These are phyloP conservation scores for Scaptodrosophila lebanonensis DNA, from an alignment of 1,140 invertebrate species.

Conservation along the genomic window DNA sequence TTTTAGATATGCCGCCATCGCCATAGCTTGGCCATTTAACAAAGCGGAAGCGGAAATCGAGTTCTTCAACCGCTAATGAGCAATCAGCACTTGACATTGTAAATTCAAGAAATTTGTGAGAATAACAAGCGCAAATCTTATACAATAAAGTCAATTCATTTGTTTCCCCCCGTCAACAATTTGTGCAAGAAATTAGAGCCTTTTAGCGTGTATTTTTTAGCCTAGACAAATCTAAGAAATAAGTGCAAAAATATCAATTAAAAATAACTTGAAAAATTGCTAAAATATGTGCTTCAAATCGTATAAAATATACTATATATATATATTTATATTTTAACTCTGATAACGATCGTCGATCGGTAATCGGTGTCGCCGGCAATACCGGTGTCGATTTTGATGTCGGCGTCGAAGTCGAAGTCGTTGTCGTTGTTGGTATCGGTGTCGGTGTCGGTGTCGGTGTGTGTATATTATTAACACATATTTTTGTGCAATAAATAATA, in stretches of 20 bases:
- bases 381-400: background rate
- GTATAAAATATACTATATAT: no score
- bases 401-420: background rate
- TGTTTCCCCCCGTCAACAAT: constrained; percentile 2
- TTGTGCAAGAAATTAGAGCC: constrained; percentile 5
- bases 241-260: background rate
- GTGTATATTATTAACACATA: constrained; percentile 58
- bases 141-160: constrained; percentile 5
- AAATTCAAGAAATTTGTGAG: background rate
- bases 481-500: constrained; percentile 70
- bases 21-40: background rate
- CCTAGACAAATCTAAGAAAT: background rate
- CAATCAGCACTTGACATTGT: constrained; percentile 51
- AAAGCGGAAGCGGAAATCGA: constrained; percentile 54
- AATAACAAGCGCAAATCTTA: background rate
- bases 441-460: background rate
- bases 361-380: no score
- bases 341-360: no score
- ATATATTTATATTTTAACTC: no score
- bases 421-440: background rate
- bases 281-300: no score
- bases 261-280: no score
- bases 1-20: background rate
- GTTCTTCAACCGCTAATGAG: constrained; percentile 34
- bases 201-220: background rate